Percentiles rank a stretch among this genome's conserved stretches.
These are phyloP conservation scores for Alligator sinensis DNA, from an alignment of 2,113 vertebrate species.

Conservation along the genomic window DNA sequence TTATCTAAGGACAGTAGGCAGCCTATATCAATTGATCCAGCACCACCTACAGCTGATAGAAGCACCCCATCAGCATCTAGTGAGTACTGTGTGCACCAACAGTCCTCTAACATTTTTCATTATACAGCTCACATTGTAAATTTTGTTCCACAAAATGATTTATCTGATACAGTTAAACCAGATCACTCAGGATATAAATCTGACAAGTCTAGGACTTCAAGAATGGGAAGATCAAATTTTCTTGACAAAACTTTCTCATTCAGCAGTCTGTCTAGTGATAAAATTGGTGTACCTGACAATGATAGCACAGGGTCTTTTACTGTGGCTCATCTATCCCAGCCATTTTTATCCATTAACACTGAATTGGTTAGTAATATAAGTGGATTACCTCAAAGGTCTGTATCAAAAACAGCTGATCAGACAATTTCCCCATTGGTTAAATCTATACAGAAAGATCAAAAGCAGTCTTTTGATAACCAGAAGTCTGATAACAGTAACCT, in stretches of 20 bases:
- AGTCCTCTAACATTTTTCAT: slow-evolving; percentile 62
- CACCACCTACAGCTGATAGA: slow-evolving; percentile 78
- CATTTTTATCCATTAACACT: slow-evolving; percentile 93
- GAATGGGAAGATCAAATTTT: slow-evolving; percentile 80
- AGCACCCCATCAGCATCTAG: slow-evolving; percentile 84
- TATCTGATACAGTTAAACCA: not conserved
- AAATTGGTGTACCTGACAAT: slow-evolving; percentile 75
- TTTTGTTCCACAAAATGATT: slow-evolving; percentile 26
- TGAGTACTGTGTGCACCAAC: slow-evolving; percentile 90
- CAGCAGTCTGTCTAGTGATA: slow-evolving; percentile 79
- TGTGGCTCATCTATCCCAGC: slow-evolving; percentile 75
- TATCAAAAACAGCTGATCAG: slow-evolving; percentile 54
- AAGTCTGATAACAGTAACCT: slow-evolving; percentile 38
- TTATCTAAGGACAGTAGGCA: slow-evolving; percentile 93
- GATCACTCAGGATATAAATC: not conserved
- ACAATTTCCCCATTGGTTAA: slow-evolving; percentile 43
- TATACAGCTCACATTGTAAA: slow-evolving; percentile 58
- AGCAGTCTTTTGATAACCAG: slow-evolving; percentile 55
- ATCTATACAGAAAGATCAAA: slow-evolving; percentile 48
- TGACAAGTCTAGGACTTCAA: slow-evolving; percentile 77
- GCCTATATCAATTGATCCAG: slow-evolving; percentile 87
- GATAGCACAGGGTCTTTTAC: slow-evolving; percentile 28
- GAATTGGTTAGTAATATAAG: slow-evolving; percentile 96
- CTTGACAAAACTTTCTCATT: slow-evolving; percentile 81
- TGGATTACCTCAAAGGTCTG: slow-evolving; percentile 80